Base-by-base conservation (phyloP, 2,113 vertebrate genomes). In the Microcebus murinus region DNA sequence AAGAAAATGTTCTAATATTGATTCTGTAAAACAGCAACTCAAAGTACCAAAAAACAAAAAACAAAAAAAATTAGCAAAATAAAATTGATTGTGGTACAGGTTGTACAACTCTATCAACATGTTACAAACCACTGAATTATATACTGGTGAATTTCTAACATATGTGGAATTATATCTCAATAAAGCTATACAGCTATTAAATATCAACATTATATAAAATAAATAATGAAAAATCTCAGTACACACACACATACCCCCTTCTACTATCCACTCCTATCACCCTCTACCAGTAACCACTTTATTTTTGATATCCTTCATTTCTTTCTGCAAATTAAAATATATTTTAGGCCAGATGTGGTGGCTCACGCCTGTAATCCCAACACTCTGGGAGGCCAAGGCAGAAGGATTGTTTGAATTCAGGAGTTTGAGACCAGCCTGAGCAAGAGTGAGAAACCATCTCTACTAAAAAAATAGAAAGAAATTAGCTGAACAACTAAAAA, bases 131-230 rank as follows among this genome's bases (percentile, higher is more conserved):
- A 73, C 1, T 50, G 25, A 79, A 34, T 34, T 87, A 18, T 39
- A 95, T 23, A 79, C 11, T 77, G 8, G 63, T 34, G 23, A 59
- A 65, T 67, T 79, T 42, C 29, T 93, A 59, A 10, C 55, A 39
- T 57, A n/a, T 88, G 50, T 85, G 17, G 17, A 74, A 80, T 48
- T 59, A 55, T 70, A 94, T 21, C 34, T 90, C 76, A 93, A 79
- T 9, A 94, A 91, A 86, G n/a, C 21, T 82, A 79, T 9, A 94
- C 88, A 86, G 25, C 21, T 82, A 85, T 70, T 85, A 39, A 76
- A 74, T n/a, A 36, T 39, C 59, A 91, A 52, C 14, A 52, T n/a
- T 77, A 63, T 27, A 61, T 84, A 18, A 71, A 61, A 79, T 23
- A 95, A 67, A 50, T 68, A 34, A 71, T 76, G 50, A 84, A 34